Conservation (phyloP, 2,888 invertebrate species). For the Lepeophtheirus nordmannii region DNA sequence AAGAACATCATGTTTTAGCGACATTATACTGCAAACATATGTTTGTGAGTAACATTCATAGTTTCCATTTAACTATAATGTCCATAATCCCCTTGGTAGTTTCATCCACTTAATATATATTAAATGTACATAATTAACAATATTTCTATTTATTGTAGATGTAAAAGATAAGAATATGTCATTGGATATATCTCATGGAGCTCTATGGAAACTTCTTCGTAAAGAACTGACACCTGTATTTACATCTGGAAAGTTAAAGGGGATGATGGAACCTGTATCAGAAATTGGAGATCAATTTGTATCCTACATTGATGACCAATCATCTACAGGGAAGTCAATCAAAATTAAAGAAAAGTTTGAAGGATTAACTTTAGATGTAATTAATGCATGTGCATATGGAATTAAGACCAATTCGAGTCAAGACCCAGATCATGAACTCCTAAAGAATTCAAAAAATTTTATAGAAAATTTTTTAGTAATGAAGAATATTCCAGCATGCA, state of each 20-base stretch:
- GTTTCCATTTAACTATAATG: too few species aligned
- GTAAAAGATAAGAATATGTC: not conserved
- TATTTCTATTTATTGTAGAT: not conserved
- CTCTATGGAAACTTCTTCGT: not conserved
- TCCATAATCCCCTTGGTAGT: too few species aligned
- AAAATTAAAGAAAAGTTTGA: not conserved
- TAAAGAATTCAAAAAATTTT: not conserved
- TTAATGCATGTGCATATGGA: not conserved
- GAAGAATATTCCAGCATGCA: not conserved
- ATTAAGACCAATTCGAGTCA: not conserved
- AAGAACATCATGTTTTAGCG: too few species aligned
- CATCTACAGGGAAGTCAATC: not conserved
- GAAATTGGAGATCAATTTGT: not conserved
- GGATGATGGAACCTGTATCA: not conserved
- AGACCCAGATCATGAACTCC: not conserved
- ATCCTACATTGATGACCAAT: not conserved
- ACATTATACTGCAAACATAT: too few species aligned
- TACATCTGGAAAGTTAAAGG: not conserved
- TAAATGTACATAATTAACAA: too few species aligned
- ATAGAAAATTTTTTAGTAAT: not conserved
- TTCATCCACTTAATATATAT: too few species aligned
- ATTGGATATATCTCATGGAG: not conserved
- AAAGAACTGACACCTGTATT: not conserved
- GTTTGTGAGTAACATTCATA: too few species aligned
- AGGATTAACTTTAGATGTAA: not conserved